Conservation (phyloP, 2,113 vertebrate genomes). For the Acanthochromis polyacanthus region DNA sequence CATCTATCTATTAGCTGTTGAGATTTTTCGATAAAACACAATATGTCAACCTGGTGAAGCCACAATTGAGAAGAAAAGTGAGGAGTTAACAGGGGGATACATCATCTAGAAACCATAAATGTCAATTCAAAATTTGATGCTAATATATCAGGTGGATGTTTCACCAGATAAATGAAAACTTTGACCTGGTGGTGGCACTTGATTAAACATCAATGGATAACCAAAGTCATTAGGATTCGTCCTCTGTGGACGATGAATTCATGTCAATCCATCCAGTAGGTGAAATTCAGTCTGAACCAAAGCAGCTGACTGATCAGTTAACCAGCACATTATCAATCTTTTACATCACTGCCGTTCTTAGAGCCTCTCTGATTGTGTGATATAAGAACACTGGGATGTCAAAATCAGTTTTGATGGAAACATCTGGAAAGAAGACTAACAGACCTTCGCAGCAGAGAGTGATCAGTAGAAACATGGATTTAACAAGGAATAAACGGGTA, state of each 20-base stretch:
- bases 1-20: neutral
- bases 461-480: slow-evolving; percentile 57
- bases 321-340: too few species aligned
- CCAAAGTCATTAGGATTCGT: neutral
- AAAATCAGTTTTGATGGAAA: neutral
- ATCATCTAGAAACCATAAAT: neutral
- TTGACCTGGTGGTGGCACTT: neutral
- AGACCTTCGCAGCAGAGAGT: slow-evolving; percentile 24
- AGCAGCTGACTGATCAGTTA: too few species aligned
- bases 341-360: too few species aligned
- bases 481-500: slow-evolving; percentile 51
- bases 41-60: too few species aligned
- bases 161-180: neutral
- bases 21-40: neutral
- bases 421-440: slow-evolving; percentile 2
- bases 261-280: neutral
- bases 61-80: neutral
- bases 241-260: neutral
- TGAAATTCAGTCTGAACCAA: too few species aligned
- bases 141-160: neutral
- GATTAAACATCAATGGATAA: neutral
- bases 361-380: too few species aligned
- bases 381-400: neutral
- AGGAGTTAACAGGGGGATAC: neutral
- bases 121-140: neutral